Percentiles rank a stretch among this genome's conserved stretches.
Conservation (phyloP, 2,113 vertebrate genomes). For the Mustela nigripes region DNA sequence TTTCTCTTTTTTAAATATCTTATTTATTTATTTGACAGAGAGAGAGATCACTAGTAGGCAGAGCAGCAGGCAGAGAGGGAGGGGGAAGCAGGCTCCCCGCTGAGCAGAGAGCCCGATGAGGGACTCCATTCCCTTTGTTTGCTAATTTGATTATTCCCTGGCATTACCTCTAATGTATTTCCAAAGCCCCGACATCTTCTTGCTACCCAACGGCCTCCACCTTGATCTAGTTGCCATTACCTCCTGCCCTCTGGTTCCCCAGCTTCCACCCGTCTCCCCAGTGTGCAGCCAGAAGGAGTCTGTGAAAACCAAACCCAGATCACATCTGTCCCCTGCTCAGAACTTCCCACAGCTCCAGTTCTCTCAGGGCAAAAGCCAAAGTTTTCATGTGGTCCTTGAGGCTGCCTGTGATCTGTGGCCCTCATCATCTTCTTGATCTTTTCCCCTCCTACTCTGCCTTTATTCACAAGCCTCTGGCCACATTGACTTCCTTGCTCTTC, state of each 20-base stretch:
- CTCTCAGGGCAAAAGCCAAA: background rate
- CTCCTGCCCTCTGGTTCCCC: background rate
- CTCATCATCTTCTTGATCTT: background rate
- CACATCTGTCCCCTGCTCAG: background rate
- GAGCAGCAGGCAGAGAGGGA: too few species aligned
- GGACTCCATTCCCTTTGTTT: background rate
- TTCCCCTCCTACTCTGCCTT: background rate
- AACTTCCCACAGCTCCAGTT: background rate
- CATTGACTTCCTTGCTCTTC: background rate
- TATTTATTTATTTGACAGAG: too few species aligned
- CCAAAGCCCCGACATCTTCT: background rate
- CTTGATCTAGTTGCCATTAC: background rate
- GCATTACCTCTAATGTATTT: background rate
- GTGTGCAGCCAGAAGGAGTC: background rate
- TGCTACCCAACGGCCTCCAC: background rate
- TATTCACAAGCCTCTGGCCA: background rate
- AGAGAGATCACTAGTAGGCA: too few species aligned
- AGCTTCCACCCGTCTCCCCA: background rate
- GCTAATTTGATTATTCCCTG: background rate
- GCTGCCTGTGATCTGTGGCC: background rate
- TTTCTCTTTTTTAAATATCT: too few species aligned
- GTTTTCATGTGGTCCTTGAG: fast-evolving
- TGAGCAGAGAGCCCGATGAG: too few species aligned
- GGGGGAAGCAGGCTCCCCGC: too few species aligned
- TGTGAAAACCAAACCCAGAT: background rate